phyloP scores from a whole-genome alignment of 2,888 invertebrate genomes.

The Arge pagana region DNA sequence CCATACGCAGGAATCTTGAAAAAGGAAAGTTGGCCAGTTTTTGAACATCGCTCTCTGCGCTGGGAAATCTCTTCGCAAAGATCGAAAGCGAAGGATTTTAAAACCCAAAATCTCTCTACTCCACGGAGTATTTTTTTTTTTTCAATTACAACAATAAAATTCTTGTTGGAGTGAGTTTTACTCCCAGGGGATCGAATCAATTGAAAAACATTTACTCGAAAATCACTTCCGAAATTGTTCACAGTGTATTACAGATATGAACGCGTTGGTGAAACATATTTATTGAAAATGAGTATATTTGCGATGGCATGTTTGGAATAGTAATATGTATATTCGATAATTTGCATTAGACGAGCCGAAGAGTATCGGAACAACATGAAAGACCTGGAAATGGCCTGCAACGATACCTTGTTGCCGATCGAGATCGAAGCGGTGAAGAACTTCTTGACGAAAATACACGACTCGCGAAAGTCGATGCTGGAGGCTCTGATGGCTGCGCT shows the following conservation, averaged over 20 bases:
- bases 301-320: not conserved
- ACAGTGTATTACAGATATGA: not conserved
- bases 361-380: constrained; percentile 73
- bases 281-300: constrained; percentile 1
- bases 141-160: too few relatives aligned
- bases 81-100: too few relatives aligned
- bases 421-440: constrained; percentile 75
- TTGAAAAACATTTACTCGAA: too few relatives aligned
- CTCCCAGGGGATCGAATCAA: too few relatives aligned
- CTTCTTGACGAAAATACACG: constrained; percentile 72
- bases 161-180: too few relatives aligned
- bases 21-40: too few relatives aligned
- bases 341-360: constrained; percentile 69
- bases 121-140: too few relatives aligned
- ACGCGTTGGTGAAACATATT: not conserved
- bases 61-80: too few relatives aligned
- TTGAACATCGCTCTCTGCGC: too few relatives aligned
- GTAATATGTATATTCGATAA: too few relatives aligned
- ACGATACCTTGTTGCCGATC: constrained; percentile 69
- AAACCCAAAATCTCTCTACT: too few relatives aligned
- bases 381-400: constrained; percentile 71
- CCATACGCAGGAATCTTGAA: not conserved
- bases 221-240: too few relatives aligned
- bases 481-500: constrained; percentile 80
- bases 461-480: constrained; percentile 72